Percentiles rank a stretch among this genome's conserved stretches.
Evolutionary conservation across 2,888 invertebrate species (phyloP).

Genomic region (Ganaspis brasiliensis): DNA sequence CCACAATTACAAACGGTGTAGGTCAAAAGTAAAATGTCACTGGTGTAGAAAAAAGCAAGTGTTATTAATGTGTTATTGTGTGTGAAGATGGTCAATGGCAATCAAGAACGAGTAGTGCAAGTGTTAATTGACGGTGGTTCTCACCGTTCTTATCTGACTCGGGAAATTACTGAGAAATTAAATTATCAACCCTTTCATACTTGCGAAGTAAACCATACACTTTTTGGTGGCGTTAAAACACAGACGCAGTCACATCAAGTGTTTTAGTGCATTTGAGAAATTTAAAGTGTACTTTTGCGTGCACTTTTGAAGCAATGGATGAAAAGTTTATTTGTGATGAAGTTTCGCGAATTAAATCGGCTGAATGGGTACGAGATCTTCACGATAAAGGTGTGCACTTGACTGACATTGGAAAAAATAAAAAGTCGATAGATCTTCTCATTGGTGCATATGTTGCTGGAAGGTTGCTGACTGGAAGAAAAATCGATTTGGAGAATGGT

Average conservation of each 20-base stretch:
- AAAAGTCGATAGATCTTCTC: too few species aligned
- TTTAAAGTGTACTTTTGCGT: conserved; percentile 48
- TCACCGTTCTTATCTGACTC: neutral
- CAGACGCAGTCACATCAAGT: conserved; percentile 12
- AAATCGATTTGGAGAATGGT: too few species aligned
- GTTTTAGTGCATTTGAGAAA: conserved; percentile 39
- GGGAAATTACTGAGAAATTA: too few species aligned
- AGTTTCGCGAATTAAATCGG: conserved; percentile 50
- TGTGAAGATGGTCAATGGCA: neutral
- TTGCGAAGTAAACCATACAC: too few species aligned
- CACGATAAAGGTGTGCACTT: conserved; percentile 41
- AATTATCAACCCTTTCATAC: too few species aligned
- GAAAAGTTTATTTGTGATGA: conserved; percentile 52
- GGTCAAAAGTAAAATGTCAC: too few species aligned
- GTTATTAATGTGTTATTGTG: neutral
- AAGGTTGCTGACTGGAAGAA: too few species aligned
- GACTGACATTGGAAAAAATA: conserved; percentile 46
- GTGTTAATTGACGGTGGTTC: neutral
- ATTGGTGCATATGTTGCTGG: too few species aligned
- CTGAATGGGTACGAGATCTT: conserved; percentile 54
- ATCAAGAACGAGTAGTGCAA: neutral
- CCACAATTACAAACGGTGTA: too few species aligned
- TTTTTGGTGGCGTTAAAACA: conserved; percentile 49
- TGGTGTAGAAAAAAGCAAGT: neutral
- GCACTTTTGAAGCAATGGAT: conserved; percentile 56